Conservation (phyloP, 2,888 invertebrate species). For the Gandaritis pyraliata region DNA sequence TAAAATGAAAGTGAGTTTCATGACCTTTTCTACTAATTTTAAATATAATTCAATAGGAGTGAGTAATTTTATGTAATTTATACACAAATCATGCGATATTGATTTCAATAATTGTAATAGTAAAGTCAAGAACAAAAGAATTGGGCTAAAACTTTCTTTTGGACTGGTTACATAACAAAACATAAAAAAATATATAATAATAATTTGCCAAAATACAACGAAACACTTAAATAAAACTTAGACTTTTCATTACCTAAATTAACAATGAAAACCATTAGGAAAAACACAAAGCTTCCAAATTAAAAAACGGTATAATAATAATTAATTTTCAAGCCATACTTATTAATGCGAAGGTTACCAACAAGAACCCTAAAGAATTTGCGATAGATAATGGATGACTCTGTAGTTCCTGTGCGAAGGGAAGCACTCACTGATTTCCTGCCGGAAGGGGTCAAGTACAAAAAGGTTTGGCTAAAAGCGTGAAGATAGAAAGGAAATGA, state of each 20-base stretch:
- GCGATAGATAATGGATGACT: conserved; percentile 28
- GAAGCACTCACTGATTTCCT: conserved; percentile 44
- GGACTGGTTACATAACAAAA: no score
- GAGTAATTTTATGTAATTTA: conserved; percentile 28
- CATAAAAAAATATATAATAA: not conserved
- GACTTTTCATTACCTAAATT: no score
- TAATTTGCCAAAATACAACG: not conserved
- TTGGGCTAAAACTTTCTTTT: conserved; percentile 8
- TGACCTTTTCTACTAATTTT: conserved; percentile 33
- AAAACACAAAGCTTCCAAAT: not conserved
- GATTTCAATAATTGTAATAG: conserved; percentile 21
- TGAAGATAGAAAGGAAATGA: conserved; percentile 37
- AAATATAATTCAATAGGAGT: conserved; percentile 24
- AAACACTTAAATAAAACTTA: not conserved
- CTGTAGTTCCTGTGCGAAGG: conserved; percentile 32
- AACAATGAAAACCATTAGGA: conserved; percentile 5
- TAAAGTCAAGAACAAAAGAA: conserved; percentile 28
- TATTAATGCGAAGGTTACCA: conserved; percentile 2
- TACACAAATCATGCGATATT: conserved; percentile 30
- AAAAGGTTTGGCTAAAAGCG: conserved; percentile 33
- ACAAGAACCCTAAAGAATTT: conserved; percentile 30
- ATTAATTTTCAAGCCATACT: conserved; percentile 4
- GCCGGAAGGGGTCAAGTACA: conserved; percentile 44
- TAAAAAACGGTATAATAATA: conserved; percentile 5
- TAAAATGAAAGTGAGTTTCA: conserved; percentile 42